Percentiles rank a stretch among this genome's conserved stretches.
These are phyloP conservation scores for Eulimnadia texana DNA, from an alignment of 1,140 invertebrate species.

Conservation along the genomic window DNA sequence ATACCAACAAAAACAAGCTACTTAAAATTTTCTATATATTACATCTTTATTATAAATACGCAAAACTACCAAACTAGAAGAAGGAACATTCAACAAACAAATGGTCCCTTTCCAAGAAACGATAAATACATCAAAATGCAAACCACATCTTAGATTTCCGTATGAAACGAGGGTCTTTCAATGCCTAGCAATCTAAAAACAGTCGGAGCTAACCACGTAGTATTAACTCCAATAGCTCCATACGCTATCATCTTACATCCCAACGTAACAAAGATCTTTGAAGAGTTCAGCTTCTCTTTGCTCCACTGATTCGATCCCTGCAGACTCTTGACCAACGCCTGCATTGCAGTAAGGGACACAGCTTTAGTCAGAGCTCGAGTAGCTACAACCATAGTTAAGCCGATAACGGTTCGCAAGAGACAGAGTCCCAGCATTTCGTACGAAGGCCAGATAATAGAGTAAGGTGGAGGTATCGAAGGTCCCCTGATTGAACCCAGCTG, in stretches of 20 bases:
- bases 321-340: slow-evolving; percentile 23
- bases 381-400: slow-evolving; percentile 51
- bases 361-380: slow-evolving; percentile 52
- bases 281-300: not conserved
- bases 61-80: no score
- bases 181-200: slow-evolving; percentile 59
- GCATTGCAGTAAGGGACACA: slow-evolving; percentile 47
- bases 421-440: slow-evolving; percentile 45
- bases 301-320: slow-evolving; percentile 5
- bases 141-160: slow-evolving; percentile 60
- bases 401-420: slow-evolving; percentile 52
- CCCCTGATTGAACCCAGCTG: slow-evolving; percentile 49
- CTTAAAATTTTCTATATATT: no score
- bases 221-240: slow-evolving; percentile 56
- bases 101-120: no score
- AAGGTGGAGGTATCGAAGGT: slow-evolving; percentile 40
- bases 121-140: no score
- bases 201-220: slow-evolving; percentile 57
- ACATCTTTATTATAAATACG: no score
- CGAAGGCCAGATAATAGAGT: slow-evolving; percentile 60
- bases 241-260: slow-evolving; percentile 66
- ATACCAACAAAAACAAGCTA: no score
- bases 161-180: slow-evolving; percentile 65
- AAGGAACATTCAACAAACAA: no score
- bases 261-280: slow-evolving; percentile 47